Evolutionary conservation across 2,888 invertebrate genomes (phyloP).

Genomic region (Zonitis immaculata): DNA sequence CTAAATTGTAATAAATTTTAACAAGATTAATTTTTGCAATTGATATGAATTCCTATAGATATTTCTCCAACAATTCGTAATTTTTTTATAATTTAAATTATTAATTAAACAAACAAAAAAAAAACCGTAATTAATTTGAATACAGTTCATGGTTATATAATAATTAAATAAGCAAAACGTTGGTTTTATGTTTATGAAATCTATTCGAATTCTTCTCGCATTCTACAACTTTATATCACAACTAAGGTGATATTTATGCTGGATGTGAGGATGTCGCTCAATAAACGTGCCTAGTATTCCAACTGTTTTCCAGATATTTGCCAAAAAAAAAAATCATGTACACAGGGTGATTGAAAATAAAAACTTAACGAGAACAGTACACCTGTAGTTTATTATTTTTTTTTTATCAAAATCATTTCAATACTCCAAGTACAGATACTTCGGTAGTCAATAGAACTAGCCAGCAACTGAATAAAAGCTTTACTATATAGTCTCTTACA

Average conservation of each 20-base stretch:
- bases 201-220: constrained; percentile 26
- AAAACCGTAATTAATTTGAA: no score
- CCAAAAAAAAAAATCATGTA: background rate
- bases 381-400: no score
- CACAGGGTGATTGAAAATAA: background rate
- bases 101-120: no score
- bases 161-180: background rate
- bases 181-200: constrained; percentile 24
- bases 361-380: no score
- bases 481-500: no score
- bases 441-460: no score
- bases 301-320: constrained; percentile 6
- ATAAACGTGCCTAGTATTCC: constrained; percentile 25
- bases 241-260: constrained; percentile 26
- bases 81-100: no score
- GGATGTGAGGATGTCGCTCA: constrained; percentile 26
- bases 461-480: no score
- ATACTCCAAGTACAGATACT: no score
- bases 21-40: background rate
- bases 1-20: background rate
- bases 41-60: background rate
- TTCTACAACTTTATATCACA: constrained; percentile 27
- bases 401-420: no score
- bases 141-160: no score
- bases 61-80: no score